Base-by-base conservation (phyloP, 2,113 vertebrate genomes). In the Cavia porcellus region DNA sequence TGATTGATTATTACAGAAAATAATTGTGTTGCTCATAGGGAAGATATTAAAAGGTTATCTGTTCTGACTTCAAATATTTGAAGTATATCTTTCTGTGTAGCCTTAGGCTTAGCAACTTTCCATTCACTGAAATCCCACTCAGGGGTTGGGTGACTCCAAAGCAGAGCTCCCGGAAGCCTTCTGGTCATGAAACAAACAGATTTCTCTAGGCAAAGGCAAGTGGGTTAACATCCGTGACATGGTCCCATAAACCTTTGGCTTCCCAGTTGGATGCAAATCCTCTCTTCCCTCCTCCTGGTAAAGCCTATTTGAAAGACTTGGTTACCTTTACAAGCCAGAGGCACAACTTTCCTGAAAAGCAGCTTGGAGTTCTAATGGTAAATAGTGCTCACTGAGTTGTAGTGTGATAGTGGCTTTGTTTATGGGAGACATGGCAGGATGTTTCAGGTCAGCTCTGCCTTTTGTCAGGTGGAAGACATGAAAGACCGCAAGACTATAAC, bases 351-450 rank as follows among this genome's bases (percentile, higher is more conserved):
- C 42, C 59, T 92, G 83, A 83, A 91, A 70, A 91, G 89, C 42
- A 86, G 66, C 25, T 62, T 81, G 35, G 50, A 35, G 57, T 72
- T 74, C 5, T 20, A 7, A 19, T 42, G 45, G 89, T 94, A 92
- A 97, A 84, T 22, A 81, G 30, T 87, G 57, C 59, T 86, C 92
- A 92, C 11, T 84, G 89, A 80, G 42, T 84, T 55, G 11, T 59
- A 86, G 80, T 89, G 74, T 95, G 86, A 47, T 81, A 80, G 93
- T 90, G 52, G 64, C 35, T 30, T 75, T 97, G 84, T 95, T 97
- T 93, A 93, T 62, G 55, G 80, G 72, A 84, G 28, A 64, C 45
- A 20, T 57, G 55, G 62, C 89, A 92, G 62, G 90, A 17, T 92
- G 74, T 61, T 91, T 24, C 7, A 84, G 90, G 35, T 94, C 92